Evolutionary conservation across 2,797 vertebrate species (phyloP).

Genomic region (Hoplostethus atlanticus): DNA sequence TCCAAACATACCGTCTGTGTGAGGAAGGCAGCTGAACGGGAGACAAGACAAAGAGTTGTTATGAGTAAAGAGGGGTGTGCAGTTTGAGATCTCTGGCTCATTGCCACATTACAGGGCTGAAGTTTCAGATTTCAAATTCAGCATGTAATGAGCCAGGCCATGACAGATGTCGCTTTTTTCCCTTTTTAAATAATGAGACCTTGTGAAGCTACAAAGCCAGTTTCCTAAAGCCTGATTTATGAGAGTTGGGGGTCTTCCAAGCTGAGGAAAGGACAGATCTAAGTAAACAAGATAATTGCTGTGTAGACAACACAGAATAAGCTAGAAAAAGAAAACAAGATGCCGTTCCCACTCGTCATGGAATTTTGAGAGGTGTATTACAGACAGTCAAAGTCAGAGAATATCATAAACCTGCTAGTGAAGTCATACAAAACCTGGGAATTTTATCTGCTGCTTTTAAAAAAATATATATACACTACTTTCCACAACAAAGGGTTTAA

Average conservation of each 20-base stretch:
- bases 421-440: not conserved
- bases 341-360: not conserved
- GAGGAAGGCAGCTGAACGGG: constrained; percentile 93
- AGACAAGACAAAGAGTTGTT: not conserved
- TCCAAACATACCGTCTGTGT: constrained; percentile 98
- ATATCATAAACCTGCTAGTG: not conserved
- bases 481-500: not conserved
- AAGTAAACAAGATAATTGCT: constrained; percentile 12
- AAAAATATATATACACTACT: not conserved
- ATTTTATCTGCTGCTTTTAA: not conserved
- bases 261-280: not conserved
- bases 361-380: not conserved
- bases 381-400: not conserved
- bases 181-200: too few species aligned
- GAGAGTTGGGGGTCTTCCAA: not conserved
- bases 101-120: not conserved
- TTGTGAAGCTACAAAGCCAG: too few species aligned
- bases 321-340: not conserved
- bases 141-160: not conserved
- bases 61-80: not conserved
- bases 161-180: too few species aligned
- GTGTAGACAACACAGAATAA: not conserved
- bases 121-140: not conserved
- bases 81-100: not conserved
- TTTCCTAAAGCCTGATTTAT: too few species aligned